phyloP scores from a whole-genome alignment of 2,113 vertebrate species.

The Ophthalmolycus amberensis region DNA sequence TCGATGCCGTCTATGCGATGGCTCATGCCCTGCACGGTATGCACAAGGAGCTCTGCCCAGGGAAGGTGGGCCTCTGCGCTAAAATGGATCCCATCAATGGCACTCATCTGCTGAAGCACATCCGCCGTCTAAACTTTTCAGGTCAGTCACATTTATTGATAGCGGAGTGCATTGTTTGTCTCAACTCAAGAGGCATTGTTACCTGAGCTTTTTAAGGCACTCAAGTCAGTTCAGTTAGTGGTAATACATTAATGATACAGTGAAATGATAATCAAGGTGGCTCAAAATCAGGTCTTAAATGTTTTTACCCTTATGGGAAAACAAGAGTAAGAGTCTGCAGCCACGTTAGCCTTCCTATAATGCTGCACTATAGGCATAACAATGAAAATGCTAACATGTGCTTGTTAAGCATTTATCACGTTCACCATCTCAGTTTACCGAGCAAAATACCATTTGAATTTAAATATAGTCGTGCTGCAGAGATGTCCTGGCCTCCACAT shows the following conservation, averaged over 20 bases:
- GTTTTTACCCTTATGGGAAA: not conserved
- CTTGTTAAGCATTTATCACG: not conserved
- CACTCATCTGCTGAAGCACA: slow-evolving; percentile 93
- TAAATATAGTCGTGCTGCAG: not conserved
- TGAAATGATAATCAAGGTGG: not conserved
- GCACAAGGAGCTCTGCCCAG: slow-evolving; percentile 93
- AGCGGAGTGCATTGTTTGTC: not conserved
- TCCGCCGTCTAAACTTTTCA: slow-evolving; percentile 94
- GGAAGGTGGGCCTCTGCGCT: slow-evolving; percentile 91
- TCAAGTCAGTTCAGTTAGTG: not conserved
- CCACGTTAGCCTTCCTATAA: not conserved
- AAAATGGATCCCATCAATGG: slow-evolving; percentile 95
- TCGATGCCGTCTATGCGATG: slow-evolving; percentile 96
- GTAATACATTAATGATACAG: not conserved
- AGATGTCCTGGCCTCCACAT: not conserved
- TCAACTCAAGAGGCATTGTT: not conserved
- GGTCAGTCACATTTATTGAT: slow-evolving; percentile 80
- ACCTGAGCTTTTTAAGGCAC: not conserved
- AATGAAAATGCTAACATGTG: not conserved
- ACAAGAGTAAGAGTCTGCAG: not conserved
- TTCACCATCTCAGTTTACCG: not conserved
- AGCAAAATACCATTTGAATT: not conserved
- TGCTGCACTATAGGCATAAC: not conserved
- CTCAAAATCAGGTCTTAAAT: not conserved
- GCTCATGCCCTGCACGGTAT: slow-evolving; percentile 95